Evolutionary conservation across 2,113 vertebrate species (phyloP).

Genomic region (Psilopsiagon aurifrons): DNA sequence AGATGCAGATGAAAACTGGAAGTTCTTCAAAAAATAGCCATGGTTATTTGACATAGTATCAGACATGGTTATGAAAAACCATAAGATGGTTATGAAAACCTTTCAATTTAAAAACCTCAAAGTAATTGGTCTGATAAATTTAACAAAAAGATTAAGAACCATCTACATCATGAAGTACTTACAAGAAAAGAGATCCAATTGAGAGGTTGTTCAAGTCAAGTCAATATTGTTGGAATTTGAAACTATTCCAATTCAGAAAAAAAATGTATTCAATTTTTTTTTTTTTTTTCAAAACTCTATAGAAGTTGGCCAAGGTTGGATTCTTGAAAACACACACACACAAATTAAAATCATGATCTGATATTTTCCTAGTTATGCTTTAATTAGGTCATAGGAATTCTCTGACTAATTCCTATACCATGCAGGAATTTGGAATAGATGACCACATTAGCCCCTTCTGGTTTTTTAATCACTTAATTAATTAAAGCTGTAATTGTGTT

Average conservation of each 20-base stretch:
- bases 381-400: not conserved
- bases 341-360: not conserved
- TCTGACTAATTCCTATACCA: not conserved
- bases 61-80: not conserved
- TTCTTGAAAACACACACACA: not conserved
- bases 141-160: not conserved
- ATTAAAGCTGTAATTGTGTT: constrained; percentile 19
- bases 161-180: not conserved
- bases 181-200: not conserved
- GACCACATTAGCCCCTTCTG: not conserved
- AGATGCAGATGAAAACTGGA: not conserved
- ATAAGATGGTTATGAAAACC: not conserved
- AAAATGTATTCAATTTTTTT: not conserved
- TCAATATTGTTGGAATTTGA: not conserved
- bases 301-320: not conserved
- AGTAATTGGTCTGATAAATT: not conserved
- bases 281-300: not conserved
- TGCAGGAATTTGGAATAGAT: not conserved
- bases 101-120: not conserved
- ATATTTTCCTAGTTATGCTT: not conserved
- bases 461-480: not conserved
- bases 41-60: not conserved
- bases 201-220: not conserved
- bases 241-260: not conserved
- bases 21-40: not conserved